Evolutionary conservation across 2,888 invertebrate genomes (phyloP).

Genomic region (Dione vanillae): DNA sequence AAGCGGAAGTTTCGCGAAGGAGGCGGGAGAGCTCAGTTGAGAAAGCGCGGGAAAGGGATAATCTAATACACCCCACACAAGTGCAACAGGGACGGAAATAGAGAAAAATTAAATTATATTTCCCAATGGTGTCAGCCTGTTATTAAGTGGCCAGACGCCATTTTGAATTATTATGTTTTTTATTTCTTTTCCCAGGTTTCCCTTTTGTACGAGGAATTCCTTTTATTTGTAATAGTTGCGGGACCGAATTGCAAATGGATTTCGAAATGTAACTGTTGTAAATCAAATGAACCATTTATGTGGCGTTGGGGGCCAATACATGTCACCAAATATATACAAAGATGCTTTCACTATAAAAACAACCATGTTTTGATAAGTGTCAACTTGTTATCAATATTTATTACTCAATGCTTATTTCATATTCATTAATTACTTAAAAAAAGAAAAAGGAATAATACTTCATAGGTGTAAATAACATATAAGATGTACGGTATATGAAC

Average conservation of each 20-base stretch:
- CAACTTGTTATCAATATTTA: background rate
- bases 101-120: slow-evolving; percentile 85
- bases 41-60: slow-evolving; percentile 67
- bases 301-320: slow-evolving; percentile 57
- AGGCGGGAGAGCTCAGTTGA: slow-evolving; percentile 61
- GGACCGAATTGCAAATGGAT: slow-evolving; percentile 73
- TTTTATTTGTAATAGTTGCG: slow-evolving; percentile 80
- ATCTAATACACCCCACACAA: slow-evolving; percentile 50
- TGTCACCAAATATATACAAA: slow-evolving; percentile 41
- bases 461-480: too few relatives aligned
- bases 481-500: too few relatives aligned
- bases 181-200: slow-evolving; percentile 76
- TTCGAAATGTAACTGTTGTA: slow-evolving; percentile 60
- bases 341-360: slow-evolving; percentile 1
- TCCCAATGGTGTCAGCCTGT: slow-evolving; percentile 85
- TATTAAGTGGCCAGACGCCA: slow-evolving; percentile 85
- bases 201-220: slow-evolving; percentile 76
- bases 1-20: slow-evolving; percentile 65
- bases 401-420: too few relatives aligned
- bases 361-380: background rate
- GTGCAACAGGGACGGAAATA: slow-evolving; percentile 61
- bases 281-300: slow-evolving; percentile 60
- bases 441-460: too few relatives aligned
- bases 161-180: slow-evolving; percentile 84
- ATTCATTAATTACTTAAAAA: too few relatives aligned